These are phyloP conservation scores for Tetramorium simillimum DNA, from an alignment of 1,140 invertebrate species.

Conservation along the genomic window DNA sequence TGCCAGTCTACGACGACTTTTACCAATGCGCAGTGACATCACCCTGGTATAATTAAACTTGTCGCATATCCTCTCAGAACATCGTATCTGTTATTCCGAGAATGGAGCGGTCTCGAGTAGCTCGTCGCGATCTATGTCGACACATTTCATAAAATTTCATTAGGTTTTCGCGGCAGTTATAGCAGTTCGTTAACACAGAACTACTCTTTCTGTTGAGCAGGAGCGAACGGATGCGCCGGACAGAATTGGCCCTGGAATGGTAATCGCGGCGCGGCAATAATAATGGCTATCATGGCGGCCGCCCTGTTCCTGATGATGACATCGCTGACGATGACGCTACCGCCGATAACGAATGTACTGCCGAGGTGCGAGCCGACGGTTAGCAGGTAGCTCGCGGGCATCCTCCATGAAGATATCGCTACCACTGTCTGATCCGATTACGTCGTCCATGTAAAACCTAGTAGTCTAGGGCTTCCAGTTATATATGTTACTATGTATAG, in stretches of 20 bases:
- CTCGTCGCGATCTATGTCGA: conserved; percentile 19
- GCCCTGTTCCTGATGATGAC: conserved; percentile 58
- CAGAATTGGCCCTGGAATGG: conserved; percentile 60
- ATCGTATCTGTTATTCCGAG: conserved; percentile 37
- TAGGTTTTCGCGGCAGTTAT: conserved; percentile 4
- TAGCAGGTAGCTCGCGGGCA: conserved; percentile 67
- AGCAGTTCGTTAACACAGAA: conserved; percentile 34
- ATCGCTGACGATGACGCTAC: conserved; percentile 50
- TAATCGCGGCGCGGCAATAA: conserved; percentile 44
- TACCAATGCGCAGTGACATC: conserved; percentile 43
- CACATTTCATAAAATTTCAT: conserved; percentile 48
- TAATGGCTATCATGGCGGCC: conserved; percentile 31
- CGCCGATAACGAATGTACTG: conserved; percentile 45
- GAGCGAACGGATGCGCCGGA: conserved; percentile 47
- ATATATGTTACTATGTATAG: conserved; percentile 85
- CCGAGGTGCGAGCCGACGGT: background rate
- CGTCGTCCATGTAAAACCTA: conserved; percentile 85
- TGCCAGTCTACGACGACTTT: conserved; percentile 42
- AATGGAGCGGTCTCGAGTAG: background rate
- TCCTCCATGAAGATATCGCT: conserved; percentile 49
- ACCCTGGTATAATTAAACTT: conserved; percentile 54
- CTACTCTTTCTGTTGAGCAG: conserved; percentile 44
- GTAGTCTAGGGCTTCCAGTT: conserved; percentile 86
- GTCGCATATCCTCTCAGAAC: conserved; percentile 42
- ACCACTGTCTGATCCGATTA: conserved; percentile 76